Evolutionary conservation across 2,797 vertebrate genomes (phyloP).

Genomic region (Poecilia wingei): DNA sequence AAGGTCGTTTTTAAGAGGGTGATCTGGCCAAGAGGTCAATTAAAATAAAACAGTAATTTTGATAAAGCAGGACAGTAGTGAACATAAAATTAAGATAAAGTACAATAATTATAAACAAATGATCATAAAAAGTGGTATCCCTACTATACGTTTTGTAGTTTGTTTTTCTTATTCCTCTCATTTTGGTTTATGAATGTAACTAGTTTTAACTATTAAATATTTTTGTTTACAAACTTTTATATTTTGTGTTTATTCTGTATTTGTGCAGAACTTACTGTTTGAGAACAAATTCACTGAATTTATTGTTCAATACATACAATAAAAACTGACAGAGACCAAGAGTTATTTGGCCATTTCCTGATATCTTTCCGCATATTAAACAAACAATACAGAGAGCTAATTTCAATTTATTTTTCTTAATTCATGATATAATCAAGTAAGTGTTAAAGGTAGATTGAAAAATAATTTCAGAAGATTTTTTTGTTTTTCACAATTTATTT

Average conservation of each 20-base stretch:
- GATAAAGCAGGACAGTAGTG: background rate
- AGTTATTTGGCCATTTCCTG: background rate
- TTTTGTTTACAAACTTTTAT: background rate
- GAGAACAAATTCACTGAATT: background rate
- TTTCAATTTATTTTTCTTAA: background rate
- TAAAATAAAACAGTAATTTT: background rate
- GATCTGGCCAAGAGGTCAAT: background rate
- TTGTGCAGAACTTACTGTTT: background rate
- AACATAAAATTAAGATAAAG: background rate
- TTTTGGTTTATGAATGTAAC: background rate
- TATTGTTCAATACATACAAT: background rate
- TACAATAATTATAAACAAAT: background rate
- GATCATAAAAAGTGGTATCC: background rate
- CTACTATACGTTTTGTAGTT: background rate
- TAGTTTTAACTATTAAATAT: background rate
- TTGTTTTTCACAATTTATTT: constrained; percentile 93
- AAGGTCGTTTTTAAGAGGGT: background rate
- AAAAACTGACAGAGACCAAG: background rate
- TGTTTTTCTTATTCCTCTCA: background rate
- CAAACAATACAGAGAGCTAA: too few relatives aligned
- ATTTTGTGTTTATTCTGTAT: background rate
- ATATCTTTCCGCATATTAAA: too few relatives aligned
- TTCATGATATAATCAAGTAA: background rate
- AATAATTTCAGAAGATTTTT: constrained; percentile 63
- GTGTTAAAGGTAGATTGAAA: background rate